Conservation (phyloP, 2,888 invertebrate species). For the Coelinius sp. region DNA sequence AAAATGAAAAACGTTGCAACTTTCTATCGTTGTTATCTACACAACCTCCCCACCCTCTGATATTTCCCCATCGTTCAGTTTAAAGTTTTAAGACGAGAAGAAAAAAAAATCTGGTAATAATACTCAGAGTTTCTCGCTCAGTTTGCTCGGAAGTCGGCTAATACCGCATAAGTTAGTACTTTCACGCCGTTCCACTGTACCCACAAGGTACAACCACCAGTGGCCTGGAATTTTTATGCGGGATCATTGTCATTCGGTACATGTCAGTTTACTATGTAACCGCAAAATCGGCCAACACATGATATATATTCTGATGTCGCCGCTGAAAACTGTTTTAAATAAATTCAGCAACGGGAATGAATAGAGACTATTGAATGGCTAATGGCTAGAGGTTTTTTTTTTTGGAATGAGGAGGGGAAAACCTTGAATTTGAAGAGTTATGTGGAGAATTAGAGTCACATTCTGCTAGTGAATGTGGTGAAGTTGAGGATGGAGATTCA, state of each 20-base stretch:
- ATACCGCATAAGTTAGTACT: constrained; percentile 44
- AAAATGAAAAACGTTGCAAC: constrained; percentile 15
- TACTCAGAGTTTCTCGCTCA: constrained; percentile 35
- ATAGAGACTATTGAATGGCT: neutral
- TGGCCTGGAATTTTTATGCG: constrained; percentile 30
- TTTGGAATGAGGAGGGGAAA: too few species aligned
- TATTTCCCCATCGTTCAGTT: neutral
- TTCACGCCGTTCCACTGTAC: constrained; percentile 41
- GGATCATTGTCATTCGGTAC: constrained; percentile 24
- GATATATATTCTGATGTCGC: constrained; percentile 9
- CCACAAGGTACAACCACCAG: too few species aligned
- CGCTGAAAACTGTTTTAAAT: neutral
- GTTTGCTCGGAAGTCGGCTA: constrained; percentile 43
- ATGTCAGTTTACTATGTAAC: constrained; percentile 18
- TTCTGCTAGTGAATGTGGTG: too few species aligned
- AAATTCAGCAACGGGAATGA: neutral
- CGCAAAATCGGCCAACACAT: constrained; percentile 3
- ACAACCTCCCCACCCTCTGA: neutral
- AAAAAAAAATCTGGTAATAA: constrained; percentile 10
- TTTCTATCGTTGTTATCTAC: constrained; percentile 14
- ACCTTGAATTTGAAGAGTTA: too few species aligned
- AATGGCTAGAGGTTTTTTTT: too few species aligned
- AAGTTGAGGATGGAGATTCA: too few species aligned
- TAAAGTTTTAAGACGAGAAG: neutral
- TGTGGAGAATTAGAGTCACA: too few species aligned